Evolutionary conservation across 2,113 vertebrate species (phyloP).

Genomic region (Melanocharis versteri): DNA sequence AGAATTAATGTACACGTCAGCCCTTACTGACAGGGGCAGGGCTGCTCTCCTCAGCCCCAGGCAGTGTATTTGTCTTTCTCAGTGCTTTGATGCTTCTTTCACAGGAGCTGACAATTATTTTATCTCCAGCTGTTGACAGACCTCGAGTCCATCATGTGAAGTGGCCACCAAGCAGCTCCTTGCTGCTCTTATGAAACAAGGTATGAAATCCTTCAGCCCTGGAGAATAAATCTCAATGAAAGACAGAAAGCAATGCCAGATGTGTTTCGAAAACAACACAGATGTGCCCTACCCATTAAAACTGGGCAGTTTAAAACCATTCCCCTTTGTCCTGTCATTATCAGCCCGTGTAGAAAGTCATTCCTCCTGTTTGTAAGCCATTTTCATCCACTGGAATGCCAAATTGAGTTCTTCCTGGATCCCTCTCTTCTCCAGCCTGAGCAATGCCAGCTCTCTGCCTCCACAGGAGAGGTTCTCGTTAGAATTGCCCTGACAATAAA

Average conservation of each 20-base stretch:
- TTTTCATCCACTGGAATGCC: not conserved
- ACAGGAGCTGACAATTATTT: not conserved
- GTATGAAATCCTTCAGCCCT: not conserved
- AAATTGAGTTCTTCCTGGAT: not conserved
- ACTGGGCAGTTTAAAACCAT: not conserved
- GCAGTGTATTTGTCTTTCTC: not conserved
- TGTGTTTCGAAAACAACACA: not conserved
- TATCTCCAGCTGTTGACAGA: not conserved
- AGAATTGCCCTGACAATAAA: not conserved
- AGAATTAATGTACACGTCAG: not conserved
- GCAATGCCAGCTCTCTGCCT: not conserved
- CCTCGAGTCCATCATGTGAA: not conserved
- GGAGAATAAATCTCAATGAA: not conserved
- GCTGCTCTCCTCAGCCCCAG: not conserved
- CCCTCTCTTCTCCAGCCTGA: not conserved
- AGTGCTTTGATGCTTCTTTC: not conserved
- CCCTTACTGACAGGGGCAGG: not conserved
- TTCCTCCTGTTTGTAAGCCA: not conserved
- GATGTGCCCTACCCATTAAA: not conserved
- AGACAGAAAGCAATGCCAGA: not conserved
- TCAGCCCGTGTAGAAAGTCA: not conserved
- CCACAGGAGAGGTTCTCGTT: not conserved
- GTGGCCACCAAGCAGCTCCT: not conserved
- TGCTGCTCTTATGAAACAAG: not conserved
- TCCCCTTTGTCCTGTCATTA: not conserved